Conservation (phyloP, 2,113 vertebrate genomes). For the Neodontobutis hainanensis region DNA sequence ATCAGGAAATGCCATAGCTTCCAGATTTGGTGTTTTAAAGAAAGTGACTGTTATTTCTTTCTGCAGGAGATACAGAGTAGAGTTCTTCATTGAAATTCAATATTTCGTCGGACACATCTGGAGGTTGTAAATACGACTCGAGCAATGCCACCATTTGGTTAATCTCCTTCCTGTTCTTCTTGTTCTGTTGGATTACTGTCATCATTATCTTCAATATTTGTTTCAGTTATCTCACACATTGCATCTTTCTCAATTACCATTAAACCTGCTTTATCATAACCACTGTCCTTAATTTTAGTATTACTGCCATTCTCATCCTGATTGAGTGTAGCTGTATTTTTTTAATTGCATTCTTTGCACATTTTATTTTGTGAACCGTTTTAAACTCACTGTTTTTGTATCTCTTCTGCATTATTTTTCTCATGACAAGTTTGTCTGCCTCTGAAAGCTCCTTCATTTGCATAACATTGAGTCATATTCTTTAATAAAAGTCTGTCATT, state of each 20-base stretch:
- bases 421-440: too few species aligned
- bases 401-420: too few species aligned
- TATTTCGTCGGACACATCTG: conserved; percentile 31
- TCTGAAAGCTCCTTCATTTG: too few species aligned
- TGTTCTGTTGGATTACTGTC: not conserved
- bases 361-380: too few species aligned
- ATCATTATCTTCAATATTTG: not conserved
- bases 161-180: conserved; percentile 9
- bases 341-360: too few species aligned
- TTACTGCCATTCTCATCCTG: too few species aligned
- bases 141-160: conserved; percentile 17
- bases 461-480: too few species aligned
- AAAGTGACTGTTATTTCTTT: conserved; percentile 26
- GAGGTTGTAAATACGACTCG: conserved; percentile 33
- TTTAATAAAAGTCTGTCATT: too few species aligned
- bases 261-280: conserved; percentile 7
- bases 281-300: not conserved
- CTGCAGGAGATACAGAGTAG: conserved; percentile 38
- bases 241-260: conserved; percentile 12
- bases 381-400: too few species aligned
- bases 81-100: conserved; percentile 31
- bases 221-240: not conserved
- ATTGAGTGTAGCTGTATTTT: too few species aligned
- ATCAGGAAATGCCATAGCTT: conserved; percentile 30
- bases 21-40: conserved; percentile 29